Base-by-base conservation (phyloP, 1,140 invertebrate genomes). In the Drosophila subobscura region DNA sequence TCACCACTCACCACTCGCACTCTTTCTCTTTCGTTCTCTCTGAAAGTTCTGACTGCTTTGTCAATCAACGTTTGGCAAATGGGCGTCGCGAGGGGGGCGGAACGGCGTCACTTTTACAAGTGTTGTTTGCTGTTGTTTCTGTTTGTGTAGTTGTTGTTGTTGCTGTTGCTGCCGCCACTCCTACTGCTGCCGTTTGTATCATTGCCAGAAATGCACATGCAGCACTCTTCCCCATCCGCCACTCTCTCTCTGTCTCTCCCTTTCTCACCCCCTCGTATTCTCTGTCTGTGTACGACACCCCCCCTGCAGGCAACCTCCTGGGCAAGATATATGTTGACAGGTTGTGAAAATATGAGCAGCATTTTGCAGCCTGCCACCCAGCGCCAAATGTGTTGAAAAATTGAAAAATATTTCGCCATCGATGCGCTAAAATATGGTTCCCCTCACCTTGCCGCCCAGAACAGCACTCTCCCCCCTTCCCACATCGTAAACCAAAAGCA, bases 381-480 rank as follows among this genome's bases (percentile, higher is more conserved):
- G 33, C 33, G 81, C 81, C 81, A 85, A 85, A 85, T 85, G 81
- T 86, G 81, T 86, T 86, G 81, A 86, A 86, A 86, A 86, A 86
- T 86, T 85, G 80, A 85, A 85, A 86, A 85, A 85, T 86, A 86
- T 85, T 85, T 85, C 77, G 81, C 77, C 68, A 70, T 86, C 81
- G 83, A 86, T 86, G 81, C 71, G 71, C 81, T 86, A 78, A 86
- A 88, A 86, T 86, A 86, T 86, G 81, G 77, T 81, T 46, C 56
- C 68, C 67, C 66, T 60, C 67, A 54, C 63, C 25, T 16, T 44
- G 10, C 55, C 33, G 5, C n/a, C 37, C 45, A n/a, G 16, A 12
- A 10, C 29, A 10, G 29, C 25, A 2, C 42, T 51, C 22, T 37
- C 33, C 29, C 46, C 20, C 16, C 16, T 20, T 40, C 10, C 45